Conservation (phyloP, 1,140 invertebrate species). For the Nasonia longicornis region DNA sequence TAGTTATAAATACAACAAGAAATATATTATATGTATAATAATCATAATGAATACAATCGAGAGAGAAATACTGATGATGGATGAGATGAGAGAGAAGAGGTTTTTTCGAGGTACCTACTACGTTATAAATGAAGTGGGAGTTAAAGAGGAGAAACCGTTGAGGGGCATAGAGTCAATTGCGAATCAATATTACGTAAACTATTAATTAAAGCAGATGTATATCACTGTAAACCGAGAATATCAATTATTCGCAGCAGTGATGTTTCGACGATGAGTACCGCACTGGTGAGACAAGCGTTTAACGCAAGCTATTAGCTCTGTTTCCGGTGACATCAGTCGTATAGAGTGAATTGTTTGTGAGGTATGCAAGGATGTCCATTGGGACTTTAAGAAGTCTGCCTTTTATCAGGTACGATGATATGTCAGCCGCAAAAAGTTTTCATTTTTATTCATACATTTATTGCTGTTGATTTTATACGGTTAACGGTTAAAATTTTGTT, state of each 20-base stretch:
- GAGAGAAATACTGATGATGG: slow-evolving; percentile 47
- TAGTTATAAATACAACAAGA: neutral
- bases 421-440: neutral
- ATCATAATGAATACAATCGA: slow-evolving; percentile 11
- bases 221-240: slow-evolving; percentile 47
- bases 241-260: slow-evolving; percentile 31
- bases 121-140: slow-evolving; percentile 49
- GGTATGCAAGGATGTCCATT: neutral
- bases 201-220: slow-evolving; percentile 53
- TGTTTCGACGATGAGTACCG: slow-evolving; percentile 33
- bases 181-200: slow-evolving; percentile 57
- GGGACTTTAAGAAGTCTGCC: neutral
- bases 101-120: slow-evolving; percentile 52
- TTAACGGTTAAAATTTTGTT: neutral
- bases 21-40: slow-evolving; percentile 29
- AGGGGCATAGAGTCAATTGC: slow-evolving; percentile 62
- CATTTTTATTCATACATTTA: neutral
- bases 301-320: neutral
- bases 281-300: slow-evolving; percentile 2
- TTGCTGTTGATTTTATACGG: neutral
- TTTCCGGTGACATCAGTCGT: neutral
- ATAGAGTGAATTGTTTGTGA: neutral
- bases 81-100: neutral
- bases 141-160: neutral
- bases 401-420: neutral